Evolutionary conservation across 2,113 vertebrate genomes (phyloP).

Genomic region (Macquaria australasica): DNA sequence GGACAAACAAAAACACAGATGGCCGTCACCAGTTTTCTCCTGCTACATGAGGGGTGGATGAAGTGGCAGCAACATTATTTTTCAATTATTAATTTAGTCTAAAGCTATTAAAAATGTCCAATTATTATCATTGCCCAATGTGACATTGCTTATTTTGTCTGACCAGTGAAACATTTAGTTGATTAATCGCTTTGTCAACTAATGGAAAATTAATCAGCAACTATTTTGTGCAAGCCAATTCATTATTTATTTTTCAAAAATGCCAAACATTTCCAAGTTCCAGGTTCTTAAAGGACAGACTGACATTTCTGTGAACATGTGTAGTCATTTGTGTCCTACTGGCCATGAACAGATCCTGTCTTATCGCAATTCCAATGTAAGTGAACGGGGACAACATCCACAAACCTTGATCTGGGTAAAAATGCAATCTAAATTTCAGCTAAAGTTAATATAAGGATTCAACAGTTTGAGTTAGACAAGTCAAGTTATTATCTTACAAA

Average conservation of each 20-base stretch:
- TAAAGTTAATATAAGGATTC: neutral
- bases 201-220: neutral
- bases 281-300: neutral
- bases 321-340: neutral
- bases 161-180: neutral
- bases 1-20: slow-evolving; percentile 20
- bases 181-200: neutral
- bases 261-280: neutral
- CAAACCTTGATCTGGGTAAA: neutral
- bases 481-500: neutral
- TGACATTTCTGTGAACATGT: neutral
- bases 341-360: neutral
- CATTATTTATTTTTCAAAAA: neutral
- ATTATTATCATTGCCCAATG: neutral
- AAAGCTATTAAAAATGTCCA: neutral
- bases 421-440: neutral
- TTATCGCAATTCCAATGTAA: neutral
- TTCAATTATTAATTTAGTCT: neutral
- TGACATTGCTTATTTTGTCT: neutral
- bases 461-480: neutral
- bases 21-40: slow-evolving; percentile 5
- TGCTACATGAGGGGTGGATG: neutral
- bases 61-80: neutral
- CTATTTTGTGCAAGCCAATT: neutral
- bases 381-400: neutral